Conservation (phyloP, 2,797 vertebrate genomes). For the Sciurus vulgaris region DNA sequence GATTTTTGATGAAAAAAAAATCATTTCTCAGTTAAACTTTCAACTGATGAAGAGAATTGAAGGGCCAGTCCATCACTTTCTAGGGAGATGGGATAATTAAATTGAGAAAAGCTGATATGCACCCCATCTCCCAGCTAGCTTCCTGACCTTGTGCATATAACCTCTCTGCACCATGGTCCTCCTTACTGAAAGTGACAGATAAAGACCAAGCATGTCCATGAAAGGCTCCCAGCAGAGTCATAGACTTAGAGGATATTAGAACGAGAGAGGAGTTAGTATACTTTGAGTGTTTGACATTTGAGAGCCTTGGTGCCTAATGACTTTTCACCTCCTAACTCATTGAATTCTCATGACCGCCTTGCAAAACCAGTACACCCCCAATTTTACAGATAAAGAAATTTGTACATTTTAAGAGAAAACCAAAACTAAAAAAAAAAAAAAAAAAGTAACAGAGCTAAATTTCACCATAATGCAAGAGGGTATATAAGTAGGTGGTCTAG, state of each 20-base stretch:
- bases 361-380: neutral
- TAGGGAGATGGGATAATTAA: neutral
- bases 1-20: conserved; percentile 28
- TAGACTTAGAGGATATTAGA: neutral
- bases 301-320: neutral
- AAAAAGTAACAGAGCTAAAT: neutral
- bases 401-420: conserved; percentile 9
- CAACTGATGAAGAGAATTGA: neutral
- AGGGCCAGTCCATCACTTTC: neutral
- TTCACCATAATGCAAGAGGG: neutral
- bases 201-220: neutral
- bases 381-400: conserved; percentile 1
- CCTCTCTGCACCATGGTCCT: neutral
- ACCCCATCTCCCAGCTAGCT: neutral
- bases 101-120: neutral
- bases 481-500: neutral
- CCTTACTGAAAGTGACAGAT: neutral
- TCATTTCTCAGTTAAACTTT: neutral
- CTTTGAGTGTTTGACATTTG: neutral
- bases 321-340: neutral
- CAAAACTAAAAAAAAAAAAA: neutral
- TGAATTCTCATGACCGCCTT: conserved; percentile 28
- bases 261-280: neutral
- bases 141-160: neutral
- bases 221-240: neutral